Base-by-base conservation (phyloP, 1,140 invertebrate genomes). In the Trichomalopsis sarcophagae region DNA sequence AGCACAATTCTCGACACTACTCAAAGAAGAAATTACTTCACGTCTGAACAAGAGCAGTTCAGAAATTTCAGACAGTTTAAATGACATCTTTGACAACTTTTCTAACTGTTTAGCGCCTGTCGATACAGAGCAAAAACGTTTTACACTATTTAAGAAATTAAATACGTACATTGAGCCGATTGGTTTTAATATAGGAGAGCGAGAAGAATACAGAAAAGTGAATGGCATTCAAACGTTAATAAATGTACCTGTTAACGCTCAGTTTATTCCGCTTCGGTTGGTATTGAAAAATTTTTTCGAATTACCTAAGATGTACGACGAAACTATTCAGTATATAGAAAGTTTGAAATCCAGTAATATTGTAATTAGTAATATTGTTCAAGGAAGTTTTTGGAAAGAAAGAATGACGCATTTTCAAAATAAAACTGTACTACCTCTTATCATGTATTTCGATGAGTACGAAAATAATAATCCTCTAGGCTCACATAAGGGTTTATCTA, bases 381-480 rank as follows among this genome's bases (percentile, higher is more conserved):
- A 77, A 55, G 47, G 44, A 50, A 4, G 2, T 6, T 77, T 14
- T 77, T 77, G 75, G 75, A 23, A 50, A 77, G 47, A 47, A 47
- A 47, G 71, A 17, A 17, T 14, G 23, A 77, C 55, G 50, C 1
- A 23, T 81, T 87, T 84, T 75, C 40, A 30, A 27, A 81, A 78
- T 36, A 50, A 68, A 50, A 71, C 47, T 6, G 36, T 76, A 11
- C 66, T 88, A 5, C 76, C 87, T n/a, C 13, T 86, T 4, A 68
- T 68, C 33, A 0, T 86, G 9, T 85, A 68, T n/a, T 68, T 68
- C 14, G 66, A 47, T 13, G 47, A 77, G 2, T 27, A 40, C 7
- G 21, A 10, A 9, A 69, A 71, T 11, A 88, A 87, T 77, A 87
- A 88, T 73, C 82, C 87, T 14, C 36, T 88, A 27, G 82, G 87